A percentile compares a stretch with the other conserved stretches of the same genome.
Conservation (phyloP, 2,797 vertebrate species). For the Linurgus olivaceus region DNA sequence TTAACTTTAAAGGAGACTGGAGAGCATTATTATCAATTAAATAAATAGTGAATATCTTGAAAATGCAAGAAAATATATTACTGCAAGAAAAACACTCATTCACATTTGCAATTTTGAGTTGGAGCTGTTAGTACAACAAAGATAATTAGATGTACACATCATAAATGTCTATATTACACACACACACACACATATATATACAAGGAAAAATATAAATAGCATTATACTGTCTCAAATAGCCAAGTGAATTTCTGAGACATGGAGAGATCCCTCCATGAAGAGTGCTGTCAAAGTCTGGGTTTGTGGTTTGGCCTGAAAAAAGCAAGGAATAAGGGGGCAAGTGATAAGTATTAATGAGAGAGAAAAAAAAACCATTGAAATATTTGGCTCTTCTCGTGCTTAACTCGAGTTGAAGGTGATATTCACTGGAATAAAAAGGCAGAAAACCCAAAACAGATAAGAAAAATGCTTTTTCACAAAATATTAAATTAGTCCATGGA, state of each 20-base stretch:
- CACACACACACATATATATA: neutral
- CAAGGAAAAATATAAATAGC: neutral
- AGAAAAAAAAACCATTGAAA: neutral
- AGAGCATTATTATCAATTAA: neutral
- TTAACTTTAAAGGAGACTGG: neutral
- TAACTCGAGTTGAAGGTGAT: neutral
- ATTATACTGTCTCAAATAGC: neutral
- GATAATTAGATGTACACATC: neutral
- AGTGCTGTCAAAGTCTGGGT: neutral
- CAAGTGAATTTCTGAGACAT: neutral
- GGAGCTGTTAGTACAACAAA: neutral
- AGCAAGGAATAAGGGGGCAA: neutral
- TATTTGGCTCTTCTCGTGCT: neutral
- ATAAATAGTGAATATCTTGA: neutral
- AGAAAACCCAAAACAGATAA: neutral
- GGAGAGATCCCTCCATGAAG: neutral
- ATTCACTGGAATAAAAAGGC: neutral
- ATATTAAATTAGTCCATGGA: accelerated
- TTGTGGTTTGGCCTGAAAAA: neutral
- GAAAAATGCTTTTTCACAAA: neutral
- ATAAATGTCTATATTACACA: neutral
- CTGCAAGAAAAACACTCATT: neutral
- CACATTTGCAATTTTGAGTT: neutral
- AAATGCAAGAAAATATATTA: neutral
- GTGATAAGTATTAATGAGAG: neutral